Base-by-base conservation (phyloP, 2,888 invertebrate genomes). In the Tineola bisselliella region DNA sequence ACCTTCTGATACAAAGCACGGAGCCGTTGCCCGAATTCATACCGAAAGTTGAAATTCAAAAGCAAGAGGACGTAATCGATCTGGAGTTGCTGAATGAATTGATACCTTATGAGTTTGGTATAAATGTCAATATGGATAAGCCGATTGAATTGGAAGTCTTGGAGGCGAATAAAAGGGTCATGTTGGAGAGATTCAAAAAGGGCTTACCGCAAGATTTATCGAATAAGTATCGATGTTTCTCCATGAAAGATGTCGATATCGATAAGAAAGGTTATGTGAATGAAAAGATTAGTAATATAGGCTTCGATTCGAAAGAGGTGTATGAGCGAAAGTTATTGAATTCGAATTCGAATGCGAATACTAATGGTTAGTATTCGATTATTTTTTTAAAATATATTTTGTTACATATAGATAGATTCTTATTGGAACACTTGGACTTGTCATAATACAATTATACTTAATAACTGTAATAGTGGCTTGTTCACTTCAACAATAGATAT, bases 201-300 rank as follows among this genome's bases (percentile, higher is more conserved):
- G n/a, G 25, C 6, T 25, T 25, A 25, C 6, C 25, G 25, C 25
- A 6, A 4, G 25, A 25, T 25, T 25, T 6, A 6, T 25, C 25
- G 25, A 6, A 6, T 2, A 3, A 10, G 1, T 38, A 38, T 10
- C 38, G 10, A 10, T 87, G 87, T 62, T 88, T 87, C 66, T 82
- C 84, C n/a, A 87, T 88, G 87, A 72, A 72, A 18, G 87, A 88
- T 62, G 73, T 87, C 0, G 72, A 87, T 62, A 81, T 86, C 11
- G 86, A 84, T 61, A 69, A 77, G 0, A 69, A 77, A 0, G 66
- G 64, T 48, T 81, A 79, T 44, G 75, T 81, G 0, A 81, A 84
- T 59, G 83, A 83, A 33, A 81, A 79, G 43, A 48, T 82, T 0
- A 70, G 67, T 0, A 84, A 86, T 61, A 74, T 86, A 0, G 84